Conservation (phyloP, 2,888 invertebrate genomes). For the Protophormia terraenovae region DNA sequence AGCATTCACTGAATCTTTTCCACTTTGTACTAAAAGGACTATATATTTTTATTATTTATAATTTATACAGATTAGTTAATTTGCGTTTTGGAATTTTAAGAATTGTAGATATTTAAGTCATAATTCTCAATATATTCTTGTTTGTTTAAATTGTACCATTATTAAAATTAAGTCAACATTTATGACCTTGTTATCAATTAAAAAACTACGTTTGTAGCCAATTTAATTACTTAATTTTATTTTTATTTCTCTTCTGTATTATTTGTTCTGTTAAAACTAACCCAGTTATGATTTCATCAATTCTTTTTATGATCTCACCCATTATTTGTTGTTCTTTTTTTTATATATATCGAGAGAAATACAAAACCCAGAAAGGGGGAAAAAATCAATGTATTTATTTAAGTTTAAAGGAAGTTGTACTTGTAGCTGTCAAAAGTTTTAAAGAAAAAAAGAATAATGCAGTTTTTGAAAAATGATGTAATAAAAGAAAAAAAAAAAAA, state of each 20-base stretch:
- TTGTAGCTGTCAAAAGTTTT: constrained; percentile 43
- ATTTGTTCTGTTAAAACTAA: background rate
- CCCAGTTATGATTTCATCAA: constrained; percentile 61
- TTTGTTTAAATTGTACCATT: background rate
- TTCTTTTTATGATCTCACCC: constrained; percentile 55
- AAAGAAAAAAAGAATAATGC: constrained; percentile 27
- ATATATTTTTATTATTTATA: no score
- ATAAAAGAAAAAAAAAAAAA: no score
- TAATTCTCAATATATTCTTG: no score
- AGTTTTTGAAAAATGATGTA: constrained; percentile 34
- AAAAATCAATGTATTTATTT: constrained; percentile 25
- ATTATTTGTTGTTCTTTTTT: background rate
- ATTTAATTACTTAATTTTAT: constrained; percentile 26
- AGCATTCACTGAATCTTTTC: no score
- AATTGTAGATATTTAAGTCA: no score
- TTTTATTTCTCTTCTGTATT: background rate
- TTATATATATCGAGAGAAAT: background rate
- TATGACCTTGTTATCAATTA: constrained; percentile 33
- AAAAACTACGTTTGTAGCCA: constrained; percentile 6
- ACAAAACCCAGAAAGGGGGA: background rate
- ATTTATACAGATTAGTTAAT: no score
- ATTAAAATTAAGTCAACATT: background rate
- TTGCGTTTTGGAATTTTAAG: no score
- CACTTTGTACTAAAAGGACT: no score
- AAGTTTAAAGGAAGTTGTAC: constrained; percentile 47